Percentiles rank a stretch among this genome's conserved stretches.
These are phyloP conservation scores for Leptoclinus maculatus DNA, from an alignment of 2,797 vertebrate genomes.

Conservation along the genomic window DNA sequence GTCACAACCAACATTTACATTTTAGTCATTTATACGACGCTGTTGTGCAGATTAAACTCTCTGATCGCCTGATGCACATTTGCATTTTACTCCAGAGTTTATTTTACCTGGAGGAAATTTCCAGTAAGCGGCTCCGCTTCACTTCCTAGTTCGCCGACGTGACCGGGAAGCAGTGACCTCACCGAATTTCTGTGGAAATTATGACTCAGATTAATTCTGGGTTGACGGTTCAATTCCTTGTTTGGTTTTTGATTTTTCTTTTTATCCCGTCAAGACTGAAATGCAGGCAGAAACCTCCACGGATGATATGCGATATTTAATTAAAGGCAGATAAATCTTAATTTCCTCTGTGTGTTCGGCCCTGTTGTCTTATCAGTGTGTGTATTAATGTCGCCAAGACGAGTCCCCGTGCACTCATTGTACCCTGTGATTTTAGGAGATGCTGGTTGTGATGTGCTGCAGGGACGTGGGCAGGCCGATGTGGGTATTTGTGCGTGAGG, in stretches of 20 bases:
- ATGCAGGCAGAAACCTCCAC: no score
- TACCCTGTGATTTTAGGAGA: conserved; percentile 55
- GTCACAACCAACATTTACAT: conserved; percentile 27
- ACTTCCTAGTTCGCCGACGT: neutral
- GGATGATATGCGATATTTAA: conserved; percentile 49
- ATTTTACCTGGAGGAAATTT: neutral
- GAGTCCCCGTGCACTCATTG: conserved; percentile 58
- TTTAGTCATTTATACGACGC: neutral
- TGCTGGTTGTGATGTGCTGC: conserved; percentile 66
- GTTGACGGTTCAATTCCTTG: neutral
- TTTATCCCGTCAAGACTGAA: neutral
- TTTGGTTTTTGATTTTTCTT: no score
- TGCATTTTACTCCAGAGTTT: conserved; percentile 25
- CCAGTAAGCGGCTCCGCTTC: neutral
- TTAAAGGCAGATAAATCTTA: conserved; percentile 46
- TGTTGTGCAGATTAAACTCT: conserved; percentile 23
- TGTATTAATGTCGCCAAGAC: conserved; percentile 56
- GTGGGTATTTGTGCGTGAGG: conserved; percentile 77
- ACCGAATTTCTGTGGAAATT: neutral
- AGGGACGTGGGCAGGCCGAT: conserved; percentile 71
- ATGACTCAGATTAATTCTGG: neutral
- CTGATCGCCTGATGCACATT: conserved; percentile 3
- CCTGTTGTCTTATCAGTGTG: conserved; percentile 43
- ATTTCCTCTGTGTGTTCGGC: conserved; percentile 45
- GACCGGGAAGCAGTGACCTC: conserved; percentile 16